Conservation (phyloP, 2,797 vertebrate species). For the Melanotaenia nigrans region DNA sequence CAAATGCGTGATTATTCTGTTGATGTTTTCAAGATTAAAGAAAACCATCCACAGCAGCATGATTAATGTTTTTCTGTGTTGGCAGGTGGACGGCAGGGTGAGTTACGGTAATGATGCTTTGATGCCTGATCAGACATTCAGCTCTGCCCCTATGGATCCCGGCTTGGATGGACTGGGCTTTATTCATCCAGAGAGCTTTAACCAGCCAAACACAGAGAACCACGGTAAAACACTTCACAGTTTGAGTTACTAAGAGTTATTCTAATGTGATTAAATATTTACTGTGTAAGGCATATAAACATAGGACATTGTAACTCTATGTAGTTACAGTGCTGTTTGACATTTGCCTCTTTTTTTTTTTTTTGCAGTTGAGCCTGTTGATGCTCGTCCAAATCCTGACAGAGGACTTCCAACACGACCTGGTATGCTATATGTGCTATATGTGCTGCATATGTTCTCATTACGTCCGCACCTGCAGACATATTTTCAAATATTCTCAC, state of each 20-base stretch:
- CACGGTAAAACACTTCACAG: conserved; percentile 84
- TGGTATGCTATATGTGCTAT: conserved; percentile 80
- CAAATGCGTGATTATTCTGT: neutral
- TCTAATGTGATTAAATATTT: neutral
- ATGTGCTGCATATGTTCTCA: neutral
- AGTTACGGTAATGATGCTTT: conserved; percentile 97
- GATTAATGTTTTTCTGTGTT: conserved; percentile 12
- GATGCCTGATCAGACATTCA: conserved; percentile 94
- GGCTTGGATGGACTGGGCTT: conserved; percentile 91
- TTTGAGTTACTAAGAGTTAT: neutral
- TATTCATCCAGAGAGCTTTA: conserved; percentile 94
- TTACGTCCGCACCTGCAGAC: neutral
- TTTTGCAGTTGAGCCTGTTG: conserved; percentile 92
- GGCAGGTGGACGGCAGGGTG: conserved; percentile 88
- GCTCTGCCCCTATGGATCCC: conserved; percentile 91
- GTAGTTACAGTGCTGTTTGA: neutral
- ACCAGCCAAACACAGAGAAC: conserved; percentile 97
- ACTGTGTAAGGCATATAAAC: neutral
- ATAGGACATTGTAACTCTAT: too few species aligned
- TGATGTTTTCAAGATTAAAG: conserved; percentile 6
- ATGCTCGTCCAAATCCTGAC: conserved; percentile 94
- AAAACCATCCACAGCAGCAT: neutral
- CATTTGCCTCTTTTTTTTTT: neutral
- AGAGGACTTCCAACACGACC: conserved; percentile 96
- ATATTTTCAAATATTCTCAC: neutral